Evolutionary conservation across 2,888 invertebrate species (phyloP).

Genomic region (Drosophila anceps): DNA sequence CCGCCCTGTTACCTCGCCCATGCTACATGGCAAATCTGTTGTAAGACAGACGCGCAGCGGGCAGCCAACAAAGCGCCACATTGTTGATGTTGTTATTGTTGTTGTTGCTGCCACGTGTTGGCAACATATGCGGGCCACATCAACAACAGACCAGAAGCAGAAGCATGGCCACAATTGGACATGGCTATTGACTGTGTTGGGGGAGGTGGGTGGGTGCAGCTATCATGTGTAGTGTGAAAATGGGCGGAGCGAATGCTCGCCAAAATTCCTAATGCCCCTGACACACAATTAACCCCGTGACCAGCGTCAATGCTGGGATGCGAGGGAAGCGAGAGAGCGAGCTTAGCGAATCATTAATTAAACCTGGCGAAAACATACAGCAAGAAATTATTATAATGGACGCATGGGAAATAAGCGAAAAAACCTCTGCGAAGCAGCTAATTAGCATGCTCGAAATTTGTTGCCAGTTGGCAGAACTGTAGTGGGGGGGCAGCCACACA

Average conservation of each 20-base stretch:
- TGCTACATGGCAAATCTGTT: conserved; percentile 39
- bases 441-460: conserved; percentile 65
- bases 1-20: neutral
- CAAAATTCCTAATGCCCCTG: conserved; percentile 60
- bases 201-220: conserved; percentile 1
- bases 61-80: conserved; percentile 40
- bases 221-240: neutral
- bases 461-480: conserved; percentile 9
- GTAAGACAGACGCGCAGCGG: conserved; percentile 48
- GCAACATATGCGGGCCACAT: conserved; percentile 62
- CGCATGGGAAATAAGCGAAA: conserved; percentile 69
- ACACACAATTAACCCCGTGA: conserved; percentile 66
- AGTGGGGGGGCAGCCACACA: neutral
- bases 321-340: conserved; percentile 17
- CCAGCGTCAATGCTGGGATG: conserved; percentile 12
- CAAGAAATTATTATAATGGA: conserved; percentile 68
- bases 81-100: conserved; percentile 32
- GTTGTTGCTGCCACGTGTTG: conserved; percentile 67
- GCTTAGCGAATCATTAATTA: conserved; percentile 75
- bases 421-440: conserved; percentile 56
- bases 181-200: conserved; percentile 6
- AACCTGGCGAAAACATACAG: conserved; percentile 49
- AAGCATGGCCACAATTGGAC: conserved; percentile 43
- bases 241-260: conserved; percentile 29
- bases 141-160: conserved; percentile 48